Conservation (phyloP, 2,888 invertebrate genomes). For the Oscheius myriophilus region DNA sequence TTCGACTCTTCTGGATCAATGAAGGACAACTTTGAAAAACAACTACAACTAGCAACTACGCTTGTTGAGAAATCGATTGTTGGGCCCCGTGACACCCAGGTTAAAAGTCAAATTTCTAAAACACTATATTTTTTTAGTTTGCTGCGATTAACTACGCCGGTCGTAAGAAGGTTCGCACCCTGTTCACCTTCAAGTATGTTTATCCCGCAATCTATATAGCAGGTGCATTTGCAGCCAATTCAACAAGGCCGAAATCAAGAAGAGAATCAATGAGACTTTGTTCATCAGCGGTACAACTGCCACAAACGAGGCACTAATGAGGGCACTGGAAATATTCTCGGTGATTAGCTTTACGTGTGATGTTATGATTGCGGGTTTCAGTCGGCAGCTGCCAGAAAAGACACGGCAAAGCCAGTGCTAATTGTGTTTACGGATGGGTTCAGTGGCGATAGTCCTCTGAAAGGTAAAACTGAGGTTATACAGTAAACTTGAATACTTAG, state of each 20-base stretch:
- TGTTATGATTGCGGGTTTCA: conserved; percentile 6
- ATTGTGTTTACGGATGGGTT: conserved; percentile 49
- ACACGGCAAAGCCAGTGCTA: conserved; percentile 28
- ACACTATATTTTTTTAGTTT: conserved; percentile 33
- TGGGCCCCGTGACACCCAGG: conserved; percentile 32
- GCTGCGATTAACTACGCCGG: conserved; percentile 45
- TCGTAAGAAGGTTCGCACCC: conserved; percentile 31
- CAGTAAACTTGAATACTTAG: conserved; percentile 19
- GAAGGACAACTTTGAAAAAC: conserved; percentile 36
- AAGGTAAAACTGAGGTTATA: conserved; percentile 27
- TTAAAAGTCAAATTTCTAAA: background rate
- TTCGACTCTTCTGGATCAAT: conserved; percentile 50
- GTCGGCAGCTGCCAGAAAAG: conserved; percentile 22
- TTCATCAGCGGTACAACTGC: conserved; percentile 49
- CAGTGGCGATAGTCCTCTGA: conserved; percentile 40
- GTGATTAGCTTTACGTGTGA: background rate
- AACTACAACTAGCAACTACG: conserved; percentile 35
- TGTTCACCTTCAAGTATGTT: conserved; percentile 34
- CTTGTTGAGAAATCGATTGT: conserved; percentile 39
- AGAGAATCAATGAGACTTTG: conserved; percentile 27
- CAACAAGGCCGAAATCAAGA: conserved; percentile 1
- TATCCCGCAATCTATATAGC: background rate
- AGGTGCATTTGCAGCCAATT: background rate
- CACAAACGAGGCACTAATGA: conserved; percentile 41
- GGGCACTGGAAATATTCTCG: conserved; percentile 34